Conservation (phyloP, 2,797 vertebrate genomes). For the Takifugu rubripes region DNA sequence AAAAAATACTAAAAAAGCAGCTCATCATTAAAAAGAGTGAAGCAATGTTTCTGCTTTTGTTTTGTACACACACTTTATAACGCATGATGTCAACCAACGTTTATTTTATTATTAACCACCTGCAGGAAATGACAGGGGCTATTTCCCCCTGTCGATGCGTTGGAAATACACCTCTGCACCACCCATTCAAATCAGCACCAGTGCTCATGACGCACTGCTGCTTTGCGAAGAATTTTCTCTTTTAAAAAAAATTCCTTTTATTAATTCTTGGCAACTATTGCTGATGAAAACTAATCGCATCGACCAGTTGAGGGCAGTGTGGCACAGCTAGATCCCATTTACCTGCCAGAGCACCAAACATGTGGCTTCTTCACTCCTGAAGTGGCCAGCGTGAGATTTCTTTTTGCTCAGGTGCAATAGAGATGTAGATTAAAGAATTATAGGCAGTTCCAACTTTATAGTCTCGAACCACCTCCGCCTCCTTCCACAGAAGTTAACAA, state of each 20-base stretch:
- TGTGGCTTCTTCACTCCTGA: slow-evolving; percentile 12
- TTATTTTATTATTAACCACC: no score
- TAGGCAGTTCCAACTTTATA: no score
- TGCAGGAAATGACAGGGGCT: slow-evolving; percentile 37
- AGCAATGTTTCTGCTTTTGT: slow-evolving; percentile 21
- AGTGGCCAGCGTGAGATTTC: background rate
- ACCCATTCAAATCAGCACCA: no score
- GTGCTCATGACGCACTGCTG: no score
- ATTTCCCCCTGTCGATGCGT: background rate
- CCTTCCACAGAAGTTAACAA: slow-evolving; percentile 29
- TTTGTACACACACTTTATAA: background rate
- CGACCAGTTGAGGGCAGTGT: slow-evolving; percentile 75
- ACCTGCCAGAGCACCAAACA: slow-evolving; percentile 2
- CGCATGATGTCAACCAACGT: no score
- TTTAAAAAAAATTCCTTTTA: no score
- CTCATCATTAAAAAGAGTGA: background rate
- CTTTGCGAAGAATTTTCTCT: no score
- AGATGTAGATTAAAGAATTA: background rate
- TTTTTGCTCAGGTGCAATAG: background rate
- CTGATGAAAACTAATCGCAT: slow-evolving; percentile 22
- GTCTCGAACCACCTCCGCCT: background rate
- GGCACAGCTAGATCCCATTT: slow-evolving; percentile 53
- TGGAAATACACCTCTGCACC: background rate
- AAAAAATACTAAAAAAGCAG: slow-evolving; percentile 10
- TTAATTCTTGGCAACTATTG: background rate